These are phyloP conservation scores for Odontomachus brunneus DNA, from an alignment of 1,140 invertebrate species.

Conservation along the genomic window DNA sequence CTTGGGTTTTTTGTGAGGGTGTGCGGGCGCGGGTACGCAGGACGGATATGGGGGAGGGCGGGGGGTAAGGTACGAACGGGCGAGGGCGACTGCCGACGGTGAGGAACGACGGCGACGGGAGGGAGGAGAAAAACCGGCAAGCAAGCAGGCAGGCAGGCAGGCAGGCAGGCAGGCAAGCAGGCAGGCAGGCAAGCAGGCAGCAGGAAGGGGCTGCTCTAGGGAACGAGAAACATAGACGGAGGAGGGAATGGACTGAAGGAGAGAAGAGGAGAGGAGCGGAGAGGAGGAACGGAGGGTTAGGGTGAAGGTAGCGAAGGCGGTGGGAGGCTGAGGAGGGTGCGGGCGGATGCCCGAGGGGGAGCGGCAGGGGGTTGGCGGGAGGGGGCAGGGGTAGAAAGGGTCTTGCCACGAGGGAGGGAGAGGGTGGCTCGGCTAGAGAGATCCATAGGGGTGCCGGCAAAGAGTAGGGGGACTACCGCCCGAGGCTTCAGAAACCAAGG, in stretches of 20 bases:
- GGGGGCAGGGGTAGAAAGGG: constrained; percentile 46
- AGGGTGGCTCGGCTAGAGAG: constrained; percentile 70
- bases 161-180: neutral
- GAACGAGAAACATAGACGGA: constrained; percentile 72
- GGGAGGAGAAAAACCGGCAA: constrained; percentile 57
- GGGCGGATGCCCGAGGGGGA: constrained; percentile 56
- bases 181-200: constrained; percentile 43
- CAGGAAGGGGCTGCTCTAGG: constrained; percentile 71
- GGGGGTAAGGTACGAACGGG: constrained; percentile 54
- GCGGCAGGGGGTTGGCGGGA: neutral
- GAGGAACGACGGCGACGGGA: constrained; percentile 34
- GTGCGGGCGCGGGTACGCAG: constrained; percentile 33
- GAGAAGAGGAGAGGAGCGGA: constrained; percentile 44
- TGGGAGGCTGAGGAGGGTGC: constrained; percentile 50
- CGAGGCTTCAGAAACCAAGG: constrained; percentile 82
- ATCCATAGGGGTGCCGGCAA: constrained; percentile 80
- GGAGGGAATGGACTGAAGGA: constrained; percentile 55
- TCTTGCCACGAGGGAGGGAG: constrained; percentile 59
- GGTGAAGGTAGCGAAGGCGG: constrained; percentile 66
- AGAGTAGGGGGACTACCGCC: constrained; percentile 78
- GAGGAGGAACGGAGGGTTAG: constrained; percentile 54
- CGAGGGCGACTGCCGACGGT: constrained; percentile 63
- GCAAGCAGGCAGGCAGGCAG: constrained; percentile 50
- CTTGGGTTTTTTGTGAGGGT: constrained; percentile 80
- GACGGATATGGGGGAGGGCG: constrained; percentile 36